Evolutionary conservation across 2,888 invertebrate species (phyloP).

Genomic region (Isoperla grammatica): DNA sequence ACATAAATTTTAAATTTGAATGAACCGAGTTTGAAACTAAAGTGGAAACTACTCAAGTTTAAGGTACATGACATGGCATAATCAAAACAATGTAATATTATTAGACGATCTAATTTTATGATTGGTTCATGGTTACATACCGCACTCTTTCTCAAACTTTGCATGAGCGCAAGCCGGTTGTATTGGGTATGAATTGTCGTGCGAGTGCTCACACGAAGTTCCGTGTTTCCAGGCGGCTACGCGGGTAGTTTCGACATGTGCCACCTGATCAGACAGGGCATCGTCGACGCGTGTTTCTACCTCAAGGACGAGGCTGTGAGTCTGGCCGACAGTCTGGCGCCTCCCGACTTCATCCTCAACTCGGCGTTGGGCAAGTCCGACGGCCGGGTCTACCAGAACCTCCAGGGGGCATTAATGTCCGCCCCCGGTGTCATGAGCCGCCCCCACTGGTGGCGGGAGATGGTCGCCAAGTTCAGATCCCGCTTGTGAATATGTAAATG

Average conservation of each 20-base stretch:
- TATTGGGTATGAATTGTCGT: no score
- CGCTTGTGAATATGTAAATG: neutral
- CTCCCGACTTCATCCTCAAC: conserved; percentile 57
- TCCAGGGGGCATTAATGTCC: conserved; percentile 58
- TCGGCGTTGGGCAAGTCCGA: conserved; percentile 57
- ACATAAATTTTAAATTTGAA: no score
- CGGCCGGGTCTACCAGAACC: conserved; percentile 62
- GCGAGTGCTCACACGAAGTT: no score
- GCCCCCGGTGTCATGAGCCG: conserved; percentile 60
- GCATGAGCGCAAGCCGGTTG: no score
- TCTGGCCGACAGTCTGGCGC: conserved; percentile 56
- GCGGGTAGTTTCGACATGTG: conserved; percentile 37
- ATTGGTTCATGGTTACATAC: no score
- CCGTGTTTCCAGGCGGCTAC: conserved; percentile 35
- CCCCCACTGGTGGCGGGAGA: conserved; percentile 71
- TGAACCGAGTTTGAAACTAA: no score
- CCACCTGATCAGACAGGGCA: conserved; percentile 44
- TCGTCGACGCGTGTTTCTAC: conserved; percentile 48
- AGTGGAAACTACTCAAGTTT: no score
- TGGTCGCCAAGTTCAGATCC: conserved; percentile 40
- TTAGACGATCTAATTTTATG: no score
- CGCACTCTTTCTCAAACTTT: no score
- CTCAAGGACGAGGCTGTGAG: conserved; percentile 54
- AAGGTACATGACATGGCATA: no score
- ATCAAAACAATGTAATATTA: no score